These are phyloP conservation scores for Hycleus phaleratus DNA, from an alignment of 1,140 invertebrate genomes.

Conservation along the genomic window DNA sequence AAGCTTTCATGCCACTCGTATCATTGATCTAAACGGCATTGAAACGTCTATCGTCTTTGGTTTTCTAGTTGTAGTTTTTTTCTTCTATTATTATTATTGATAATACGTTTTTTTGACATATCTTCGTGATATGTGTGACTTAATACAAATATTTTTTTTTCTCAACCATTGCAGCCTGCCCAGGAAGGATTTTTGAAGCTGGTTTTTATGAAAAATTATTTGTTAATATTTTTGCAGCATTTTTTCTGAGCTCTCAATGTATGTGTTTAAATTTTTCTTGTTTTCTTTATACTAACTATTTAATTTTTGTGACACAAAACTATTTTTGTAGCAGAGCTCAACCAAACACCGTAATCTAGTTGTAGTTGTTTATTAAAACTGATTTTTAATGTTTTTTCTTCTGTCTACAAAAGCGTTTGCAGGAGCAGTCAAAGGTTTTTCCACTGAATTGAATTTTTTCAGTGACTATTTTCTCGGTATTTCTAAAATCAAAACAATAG, in stretches of 20 bases:
- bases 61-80: too few relatives aligned
- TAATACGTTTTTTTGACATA: constrained; percentile 36
- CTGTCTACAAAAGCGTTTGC: constrained; percentile 44
- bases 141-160: constrained; percentile 31
- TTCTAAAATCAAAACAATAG: constrained; percentile 14
- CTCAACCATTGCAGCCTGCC: constrained; percentile 40
- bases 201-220: constrained; percentile 30
- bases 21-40: too few relatives aligned
- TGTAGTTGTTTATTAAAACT: constrained; percentile 10
- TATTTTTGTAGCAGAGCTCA: constrained; percentile 8
- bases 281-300: too few relatives aligned
- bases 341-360: neutral
- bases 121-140: constrained; percentile 40
- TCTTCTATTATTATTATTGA: too few relatives aligned
- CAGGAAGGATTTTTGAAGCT: constrained; percentile 39
- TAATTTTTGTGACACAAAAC: too few relatives aligned
- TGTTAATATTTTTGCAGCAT: constrained; percentile 36
- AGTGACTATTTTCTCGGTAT: constrained; percentile 22
- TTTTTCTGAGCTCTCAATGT: constrained; percentile 18
- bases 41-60: too few relatives aligned
- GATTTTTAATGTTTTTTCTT: constrained; percentile 28
- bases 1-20: too few relatives aligned
- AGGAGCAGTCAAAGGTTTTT: constrained; percentile 38
- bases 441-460: constrained; percentile 17
- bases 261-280: neutral